These are phyloP conservation scores for Isoperla grammatica DNA, from an alignment of 2,888 invertebrate species.

Conservation along the genomic window DNA sequence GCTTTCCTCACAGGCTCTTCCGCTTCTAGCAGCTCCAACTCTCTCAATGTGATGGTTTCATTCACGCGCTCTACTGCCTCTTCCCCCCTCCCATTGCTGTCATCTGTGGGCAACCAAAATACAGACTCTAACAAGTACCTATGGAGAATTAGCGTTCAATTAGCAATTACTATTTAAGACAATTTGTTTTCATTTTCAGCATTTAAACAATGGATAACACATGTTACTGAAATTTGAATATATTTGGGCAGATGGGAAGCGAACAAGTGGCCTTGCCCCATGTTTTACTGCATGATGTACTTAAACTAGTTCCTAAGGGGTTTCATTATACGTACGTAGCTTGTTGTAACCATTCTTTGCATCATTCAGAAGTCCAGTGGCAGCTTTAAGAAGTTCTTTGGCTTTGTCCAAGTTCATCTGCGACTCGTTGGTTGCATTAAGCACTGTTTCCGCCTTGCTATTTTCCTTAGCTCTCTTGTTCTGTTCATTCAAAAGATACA, in stretches of 20 bases:
- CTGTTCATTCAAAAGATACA: background rate
- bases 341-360: slow-evolving; percentile 39
- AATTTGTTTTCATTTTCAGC: too few species aligned
- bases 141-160: too few species aligned
- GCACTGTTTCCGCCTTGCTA: slow-evolving; percentile 53
- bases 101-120: too few species aligned
- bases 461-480: slow-evolving; percentile 4
- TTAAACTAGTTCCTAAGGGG: too few species aligned
- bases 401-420: slow-evolving; percentile 51
- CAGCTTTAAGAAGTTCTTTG: slow-evolving; percentile 48
- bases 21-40: slow-evolving; percentile 23
- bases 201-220: too few species aligned
- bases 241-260: too few species aligned
- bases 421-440: slow-evolving; percentile 51
- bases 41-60: slow-evolving; percentile 37
- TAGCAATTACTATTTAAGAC: too few species aligned
- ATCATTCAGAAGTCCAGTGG: slow-evolving; percentile 46
- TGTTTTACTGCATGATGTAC: too few species aligned
- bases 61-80: slow-evolving; percentile 39
- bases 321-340: slow-evolving; percentile 40
- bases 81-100: too few species aligned
- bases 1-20: slow-evolving; percentile 32
- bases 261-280: too few species aligned
- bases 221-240: too few species aligned
- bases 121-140: too few species aligned